These are phyloP conservation scores for Leucosticte australis DNA, from an alignment of 2,113 vertebrate species.

Conservation along the genomic window DNA sequence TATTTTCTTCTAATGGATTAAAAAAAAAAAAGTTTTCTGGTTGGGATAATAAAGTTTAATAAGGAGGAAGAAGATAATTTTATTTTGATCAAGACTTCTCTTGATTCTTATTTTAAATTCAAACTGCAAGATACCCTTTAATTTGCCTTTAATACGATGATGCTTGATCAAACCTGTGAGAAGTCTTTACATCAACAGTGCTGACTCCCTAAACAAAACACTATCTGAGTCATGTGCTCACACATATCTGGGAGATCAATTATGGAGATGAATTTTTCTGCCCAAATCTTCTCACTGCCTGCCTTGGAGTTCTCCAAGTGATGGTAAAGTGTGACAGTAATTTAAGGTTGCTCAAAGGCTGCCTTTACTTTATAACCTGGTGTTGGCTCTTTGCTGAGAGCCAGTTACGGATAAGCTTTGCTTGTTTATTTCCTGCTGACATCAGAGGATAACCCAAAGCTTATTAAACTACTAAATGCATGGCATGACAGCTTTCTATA, in stretches of 20 bases:
- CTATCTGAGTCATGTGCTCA: background rate
- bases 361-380: background rate
- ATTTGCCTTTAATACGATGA: background rate
- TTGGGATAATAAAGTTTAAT: background rate
- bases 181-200: background rate
- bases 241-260: background rate
- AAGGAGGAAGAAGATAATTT: background rate
- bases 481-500: background rate
- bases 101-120: background rate
- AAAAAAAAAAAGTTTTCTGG: background rate
- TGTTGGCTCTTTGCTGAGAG: background rate
- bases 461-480: background rate
- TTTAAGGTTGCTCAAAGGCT: background rate
- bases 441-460: background rate
- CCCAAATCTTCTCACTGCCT: background rate
- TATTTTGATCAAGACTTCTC: background rate
- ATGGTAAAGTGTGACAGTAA: background rate
- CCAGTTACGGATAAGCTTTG: background rate
- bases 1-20: background rate
- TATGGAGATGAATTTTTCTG: background rate
- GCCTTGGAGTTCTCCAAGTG: background rate
- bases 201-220: background rate
- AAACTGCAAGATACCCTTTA: background rate
- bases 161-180: background rate
- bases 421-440: background rate